Percentiles rank a stretch among this genome's conserved stretches.
Evolutionary conservation across 2,113 vertebrate species (phyloP).

Genomic region (Chaenocephalus aceratus): DNA sequence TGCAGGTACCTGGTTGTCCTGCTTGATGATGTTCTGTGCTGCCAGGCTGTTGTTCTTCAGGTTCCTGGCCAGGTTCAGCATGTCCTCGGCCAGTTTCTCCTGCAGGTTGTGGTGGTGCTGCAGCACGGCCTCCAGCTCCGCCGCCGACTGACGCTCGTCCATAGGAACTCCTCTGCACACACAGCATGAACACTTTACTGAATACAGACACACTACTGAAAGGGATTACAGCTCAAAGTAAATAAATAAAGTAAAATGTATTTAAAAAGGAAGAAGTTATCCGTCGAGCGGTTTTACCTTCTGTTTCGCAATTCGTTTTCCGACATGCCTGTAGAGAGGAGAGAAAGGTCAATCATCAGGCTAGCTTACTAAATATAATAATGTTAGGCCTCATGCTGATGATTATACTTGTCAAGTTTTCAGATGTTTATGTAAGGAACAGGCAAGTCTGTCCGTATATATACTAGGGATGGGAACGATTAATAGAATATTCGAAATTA

Average conservation of each 20-base stretch:
- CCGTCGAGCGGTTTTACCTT: constrained; percentile 78
- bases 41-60: constrained; percentile 96
- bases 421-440: no score
- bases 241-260: no score
- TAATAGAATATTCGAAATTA: no score
- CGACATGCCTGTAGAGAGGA: constrained; percentile 64
- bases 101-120: constrained; percentile 94
- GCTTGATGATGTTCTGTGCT: constrained; percentile 95
- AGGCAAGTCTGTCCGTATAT: no score
- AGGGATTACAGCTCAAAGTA: no score
- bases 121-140: constrained; percentile 92
- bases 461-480: no score
- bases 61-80: constrained; percentile 94
- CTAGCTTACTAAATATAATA: neutral
- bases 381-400: no score
- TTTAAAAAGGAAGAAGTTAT: neutral
- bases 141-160: constrained; percentile 90
- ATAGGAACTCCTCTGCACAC: constrained; percentile 77
- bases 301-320: constrained; percentile 86
- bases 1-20: constrained; percentile 93
- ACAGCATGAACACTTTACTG: neutral
- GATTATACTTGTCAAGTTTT: no score
- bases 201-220: neutral
- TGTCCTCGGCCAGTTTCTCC: constrained; percentile 97
- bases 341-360: neutral